A percentile compares a stretch with the other conserved stretches of the same genome.
phyloP scores from a whole-genome alignment of 2,113 vertebrate genomes.

The Plotosus lineatus region DNA sequence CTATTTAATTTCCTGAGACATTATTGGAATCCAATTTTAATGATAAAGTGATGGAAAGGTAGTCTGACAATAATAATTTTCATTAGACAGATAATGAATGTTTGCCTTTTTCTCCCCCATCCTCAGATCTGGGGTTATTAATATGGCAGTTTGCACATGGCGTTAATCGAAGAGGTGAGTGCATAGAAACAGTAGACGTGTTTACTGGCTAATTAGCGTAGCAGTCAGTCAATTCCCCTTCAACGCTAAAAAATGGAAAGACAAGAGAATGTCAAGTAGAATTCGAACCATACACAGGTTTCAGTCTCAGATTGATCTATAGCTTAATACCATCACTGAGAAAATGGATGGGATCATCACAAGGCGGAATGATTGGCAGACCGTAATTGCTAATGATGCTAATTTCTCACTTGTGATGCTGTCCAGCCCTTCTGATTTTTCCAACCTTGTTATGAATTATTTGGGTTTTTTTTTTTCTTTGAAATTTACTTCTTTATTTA shows the following conservation, averaged over 20 bases:
- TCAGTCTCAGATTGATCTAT: neutral
- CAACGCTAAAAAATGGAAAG: neutral
- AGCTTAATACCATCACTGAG: neutral
- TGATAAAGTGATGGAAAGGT: constrained; percentile 40
- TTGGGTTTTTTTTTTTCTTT: neutral
- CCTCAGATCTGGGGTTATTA: constrained; percentile 40
- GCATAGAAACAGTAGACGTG: neutral
- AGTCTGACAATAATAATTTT: constrained; percentile 45
- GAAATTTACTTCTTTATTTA: too few species aligned
- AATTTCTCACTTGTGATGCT: neutral
- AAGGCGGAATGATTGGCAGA: neutral
- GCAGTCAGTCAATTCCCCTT: constrained; percentile 27
- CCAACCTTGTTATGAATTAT: neutral
- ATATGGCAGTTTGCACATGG: constrained; percentile 24
- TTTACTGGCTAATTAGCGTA: constrained; percentile 38
- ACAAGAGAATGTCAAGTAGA: constrained; percentile 4
- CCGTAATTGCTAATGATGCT: neutral
- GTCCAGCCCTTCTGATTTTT: neutral
- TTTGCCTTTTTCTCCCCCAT: constrained; percentile 28
- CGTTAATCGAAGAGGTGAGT: constrained; percentile 31
- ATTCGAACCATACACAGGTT: constrained; percentile 2
- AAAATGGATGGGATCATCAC: neutral
- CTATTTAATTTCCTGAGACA: constrained; percentile 50
- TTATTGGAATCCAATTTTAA: constrained; percentile 45
- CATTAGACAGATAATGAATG: constrained; percentile 48